Evolutionary conservation across 2,888 invertebrate genomes (phyloP), one percentile per base, ranked within the genome.

Genomic region (Nomada ruficornis): DNA sequence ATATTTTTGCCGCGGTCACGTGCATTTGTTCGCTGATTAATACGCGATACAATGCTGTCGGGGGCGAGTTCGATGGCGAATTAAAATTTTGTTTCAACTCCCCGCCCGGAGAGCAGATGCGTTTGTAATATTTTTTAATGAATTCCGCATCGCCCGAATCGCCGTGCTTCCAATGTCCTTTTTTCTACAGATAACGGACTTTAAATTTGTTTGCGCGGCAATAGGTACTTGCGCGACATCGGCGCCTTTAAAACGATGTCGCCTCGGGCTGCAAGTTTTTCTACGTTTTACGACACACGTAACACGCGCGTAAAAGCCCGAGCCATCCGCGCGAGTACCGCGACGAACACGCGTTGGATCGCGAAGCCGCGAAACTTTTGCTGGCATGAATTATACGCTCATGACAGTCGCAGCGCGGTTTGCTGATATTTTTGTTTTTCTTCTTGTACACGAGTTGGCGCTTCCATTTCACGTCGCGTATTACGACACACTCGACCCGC

Each of bases 61-160:
- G 63, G 36, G 79, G 59, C 50, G 85, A 85, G 84, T 7, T 84
- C 64, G 63, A 57, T 42, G 77, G 59, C 69, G 84, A 88, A 84
- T 85, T 82, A 84, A 86, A 86, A 83, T 88, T 84, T 82, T 74
- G 2, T 0, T 77, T 75, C 2, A 7, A 15, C 50, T 36, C 15
- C 4, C 23, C n/a, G 18, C 47, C 54, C 1, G 42, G 44, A 13
- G 72, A 55, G 57, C 52, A 68, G 63, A 75, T 77, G 15, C 10
- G 80, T 82, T 85, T 87, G 86, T 84, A 86, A 84, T 86, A 83
- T 85, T 74, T 74, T 77, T 83, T 75, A 88, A 89, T 87, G 86
- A 85, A 90, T 89, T 80, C 70, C 71, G 69, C 82, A 73, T 77
- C 83, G 83, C 83, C 75, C n/a, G 13, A 9, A 52, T 65, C 29